Base-by-base conservation (phyloP, 1,140 invertebrate genomes). In the Marisa cornuarietis region DNA sequence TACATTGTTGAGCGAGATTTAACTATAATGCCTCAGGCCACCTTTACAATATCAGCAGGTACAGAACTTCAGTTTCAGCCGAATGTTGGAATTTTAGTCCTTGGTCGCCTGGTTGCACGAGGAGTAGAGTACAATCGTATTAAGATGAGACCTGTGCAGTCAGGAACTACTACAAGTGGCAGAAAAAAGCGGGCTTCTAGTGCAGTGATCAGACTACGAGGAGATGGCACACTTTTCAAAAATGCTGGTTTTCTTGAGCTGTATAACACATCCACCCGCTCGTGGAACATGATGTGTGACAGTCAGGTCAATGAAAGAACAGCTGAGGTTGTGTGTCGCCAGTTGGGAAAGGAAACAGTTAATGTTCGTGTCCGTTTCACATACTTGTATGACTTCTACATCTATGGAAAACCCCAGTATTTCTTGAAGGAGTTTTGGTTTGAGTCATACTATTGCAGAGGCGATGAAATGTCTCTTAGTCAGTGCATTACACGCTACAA, bases 231-330 rank as follows among this genome's bases (percentile, higher is more conserved):
- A 54, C 72, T 88, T 16, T 85, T 82, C 51, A 74, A 82, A 65
- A 81, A 90, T 80, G 90, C 93, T 83, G 94, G 94, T 16, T 99
- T 99, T 87, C 90, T 99, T 58, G 96, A 99, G 91, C 95, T 98
- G 85, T 99, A 96, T 88, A 99, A 99, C 90, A 93, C 92, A 77
- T 99, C 98, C 9, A 98, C 97, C 0, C 91, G 96, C 16, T 97
- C 99, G 89, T 99, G 97, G 97, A 95, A 98, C 63, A 96, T 98
- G 0, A 94, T 99, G 88, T 99, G 99, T 91, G 98, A 99, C 92
- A 93, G 93, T 72, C 93, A 97, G 78, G 99, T 99, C 88, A 98
- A 89, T 83, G 88, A 91, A 42, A 88, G 88, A 69, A 90, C 88
- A 52, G 89, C 87, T 14, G 87, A 90, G 76, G 92, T 99, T 1